Evolutionary conservation across 2,113 vertebrate species (phyloP).

Genomic region (Vireo altiloquus): DNA sequence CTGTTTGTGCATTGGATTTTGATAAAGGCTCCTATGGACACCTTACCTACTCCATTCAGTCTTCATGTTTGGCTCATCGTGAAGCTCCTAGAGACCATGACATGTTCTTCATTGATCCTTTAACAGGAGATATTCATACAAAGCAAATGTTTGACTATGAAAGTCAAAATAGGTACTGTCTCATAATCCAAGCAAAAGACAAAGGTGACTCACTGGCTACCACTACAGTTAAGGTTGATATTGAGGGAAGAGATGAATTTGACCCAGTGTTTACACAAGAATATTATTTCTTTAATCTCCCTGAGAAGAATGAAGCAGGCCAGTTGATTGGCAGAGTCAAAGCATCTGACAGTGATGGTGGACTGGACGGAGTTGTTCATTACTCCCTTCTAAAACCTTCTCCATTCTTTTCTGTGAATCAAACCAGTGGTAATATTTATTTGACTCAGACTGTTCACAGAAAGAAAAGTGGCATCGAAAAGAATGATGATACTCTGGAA

Average conservation of each 20-base stretch:
- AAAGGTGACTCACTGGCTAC: slow-evolving; percentile 80
- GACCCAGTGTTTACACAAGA: slow-evolving; percentile 87
- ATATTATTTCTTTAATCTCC: slow-evolving; percentile 82
- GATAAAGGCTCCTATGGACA: slow-evolving; percentile 84
- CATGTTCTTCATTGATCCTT: slow-evolving; percentile 82
- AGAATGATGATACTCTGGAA: slow-evolving; percentile 68
- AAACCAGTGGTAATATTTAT: slow-evolving; percentile 81
- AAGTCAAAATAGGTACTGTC: slow-evolving; percentile 78
- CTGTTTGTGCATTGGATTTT: slow-evolving; percentile 83
- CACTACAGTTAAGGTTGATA: slow-evolving; percentile 76
- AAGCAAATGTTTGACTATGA: slow-evolving; percentile 88
- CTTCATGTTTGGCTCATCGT: slow-evolving; percentile 75
- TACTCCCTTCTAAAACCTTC: slow-evolving; percentile 80
- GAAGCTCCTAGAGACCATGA: slow-evolving; percentile 71
- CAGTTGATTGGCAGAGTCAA: slow-evolving; percentile 82
- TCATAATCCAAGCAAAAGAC: slow-evolving; percentile 87
- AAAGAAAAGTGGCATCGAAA: slow-evolving; percentile 46
- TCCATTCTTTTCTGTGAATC: slow-evolving; percentile 82
- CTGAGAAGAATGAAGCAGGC: slow-evolving; percentile 67
- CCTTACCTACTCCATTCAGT: slow-evolving; percentile 86
- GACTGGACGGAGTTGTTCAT: slow-evolving; percentile 82
- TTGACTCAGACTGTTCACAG: slow-evolving; percentile 73
- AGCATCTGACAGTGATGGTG: slow-evolving; percentile 86
- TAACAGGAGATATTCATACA: slow-evolving; percentile 85
- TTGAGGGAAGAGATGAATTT: slow-evolving; percentile 90